Evolutionary conservation across 1,140 invertebrate species (phyloP).

Genomic region (Bombus confusus): DNA sequence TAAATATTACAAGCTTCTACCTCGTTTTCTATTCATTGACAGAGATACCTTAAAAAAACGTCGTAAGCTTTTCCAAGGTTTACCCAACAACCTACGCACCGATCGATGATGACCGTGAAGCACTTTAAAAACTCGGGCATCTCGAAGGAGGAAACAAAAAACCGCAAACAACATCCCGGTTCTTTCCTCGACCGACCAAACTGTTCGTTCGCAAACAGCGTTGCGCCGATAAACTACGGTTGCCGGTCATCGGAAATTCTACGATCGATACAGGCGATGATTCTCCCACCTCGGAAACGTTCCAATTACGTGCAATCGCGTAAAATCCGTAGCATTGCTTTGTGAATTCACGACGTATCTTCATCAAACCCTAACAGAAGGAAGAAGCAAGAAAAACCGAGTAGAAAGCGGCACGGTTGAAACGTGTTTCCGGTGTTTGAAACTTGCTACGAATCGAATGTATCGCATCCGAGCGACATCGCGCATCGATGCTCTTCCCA

Average conservation of each 20-base stretch:
- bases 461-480: constrained; percentile 17
- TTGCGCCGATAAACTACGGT: not conserved
- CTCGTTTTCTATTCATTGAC: not conserved
- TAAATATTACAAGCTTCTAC: not conserved
- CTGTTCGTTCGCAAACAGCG: not conserved
- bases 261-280: not conserved
- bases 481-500: constrained; percentile 39
- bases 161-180: not conserved
- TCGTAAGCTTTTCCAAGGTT: not conserved
- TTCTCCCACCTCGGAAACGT: not conserved
- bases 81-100: not conserved
- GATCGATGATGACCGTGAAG: not conserved
- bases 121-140: not conserved
- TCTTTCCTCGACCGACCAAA: not conserved
- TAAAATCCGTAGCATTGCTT: not conserved
- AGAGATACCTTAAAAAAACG: not conserved
- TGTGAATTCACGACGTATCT: not conserved
- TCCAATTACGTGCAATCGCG: not conserved
- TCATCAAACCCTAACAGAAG: accelerated
- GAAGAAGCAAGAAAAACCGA: not conserved
- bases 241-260: constrained; percentile 15
- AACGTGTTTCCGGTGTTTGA: constrained; percentile 22
- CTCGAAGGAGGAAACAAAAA: not conserved
- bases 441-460: not conserved
- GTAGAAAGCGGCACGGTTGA: not conserved